These are phyloP conservation scores for Chascanopsetta lugubris DNA, from an alignment of 2,113 vertebrate genomes.

Conservation along the genomic window DNA sequence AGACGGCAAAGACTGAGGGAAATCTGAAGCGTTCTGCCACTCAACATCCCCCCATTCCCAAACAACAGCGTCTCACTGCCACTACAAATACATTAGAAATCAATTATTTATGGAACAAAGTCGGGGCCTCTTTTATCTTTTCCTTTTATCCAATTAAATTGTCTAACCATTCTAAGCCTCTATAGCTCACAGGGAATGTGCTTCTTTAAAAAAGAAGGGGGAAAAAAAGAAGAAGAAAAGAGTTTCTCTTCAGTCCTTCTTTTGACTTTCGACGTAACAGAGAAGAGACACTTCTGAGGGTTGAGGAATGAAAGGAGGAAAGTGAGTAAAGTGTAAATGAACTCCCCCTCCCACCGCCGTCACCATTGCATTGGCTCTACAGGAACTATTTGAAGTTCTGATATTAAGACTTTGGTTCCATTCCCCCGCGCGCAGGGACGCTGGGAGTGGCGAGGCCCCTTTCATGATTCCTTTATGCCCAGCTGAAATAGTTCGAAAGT, in stretches of 20 bases:
- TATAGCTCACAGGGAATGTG: conserved; percentile 72
- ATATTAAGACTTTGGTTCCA: conserved; percentile 77
- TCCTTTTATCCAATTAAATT: conserved; percentile 86
- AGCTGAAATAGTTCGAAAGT: conserved; percentile 77
- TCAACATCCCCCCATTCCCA: conserved; percentile 80
- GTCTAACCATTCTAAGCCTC: conserved; percentile 81
- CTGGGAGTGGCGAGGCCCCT: conserved; percentile 63
- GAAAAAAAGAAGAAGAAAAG: conserved; percentile 72
- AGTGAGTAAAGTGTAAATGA: conserved; percentile 84
- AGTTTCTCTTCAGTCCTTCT: conserved; percentile 73
- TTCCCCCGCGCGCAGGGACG: conserved; percentile 70
- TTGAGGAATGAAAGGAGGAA: conserved; percentile 75
- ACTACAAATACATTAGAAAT: conserved; percentile 84
- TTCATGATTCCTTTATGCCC: conserved; percentile 80
- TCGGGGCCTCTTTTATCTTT: conserved; percentile 84
- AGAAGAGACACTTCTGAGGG: conserved; percentile 78
- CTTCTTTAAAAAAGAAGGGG: conserved; percentile 59
- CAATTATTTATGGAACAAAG: conserved; percentile 84
- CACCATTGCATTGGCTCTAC: conserved; percentile 76
- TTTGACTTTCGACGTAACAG: conserved; percentile 76
- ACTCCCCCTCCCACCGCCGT: conserved; percentile 70
- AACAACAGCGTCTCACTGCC: conserved; percentile 81
- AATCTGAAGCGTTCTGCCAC: conserved; percentile 80
- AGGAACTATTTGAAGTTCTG: conserved; percentile 82
- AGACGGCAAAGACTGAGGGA: conserved; percentile 76